Evolutionary conservation across 2,888 invertebrate genomes (phyloP).

Genomic region (Flabesymbios commensalis): DNA sequence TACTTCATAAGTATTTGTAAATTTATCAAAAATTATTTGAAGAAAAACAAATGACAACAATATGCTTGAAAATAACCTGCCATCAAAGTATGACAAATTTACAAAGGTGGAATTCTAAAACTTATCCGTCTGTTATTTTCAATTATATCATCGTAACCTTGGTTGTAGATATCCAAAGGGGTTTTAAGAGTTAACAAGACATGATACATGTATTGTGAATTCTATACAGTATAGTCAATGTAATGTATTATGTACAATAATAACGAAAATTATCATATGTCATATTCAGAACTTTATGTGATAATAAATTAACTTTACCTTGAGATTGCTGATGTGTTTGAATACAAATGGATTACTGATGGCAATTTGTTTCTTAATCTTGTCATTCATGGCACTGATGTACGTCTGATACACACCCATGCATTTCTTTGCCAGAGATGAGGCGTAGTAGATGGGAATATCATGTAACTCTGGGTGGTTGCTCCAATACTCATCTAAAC

Average conservation of each 20-base stretch:
- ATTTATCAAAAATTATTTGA: background rate
- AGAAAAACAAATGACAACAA: background rate
- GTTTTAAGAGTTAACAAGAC: too few species aligned
- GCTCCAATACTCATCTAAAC: slow-evolving; percentile 93
- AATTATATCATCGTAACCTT: too few species aligned
- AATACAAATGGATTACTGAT: slow-evolving; percentile 99
- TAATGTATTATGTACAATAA: too few species aligned
- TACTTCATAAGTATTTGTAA: too few species aligned
- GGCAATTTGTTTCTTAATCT: slow-evolving; percentile 92
- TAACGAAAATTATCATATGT: too few species aligned
- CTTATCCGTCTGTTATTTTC: too few species aligned
- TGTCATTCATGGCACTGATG: slow-evolving; percentile 99
- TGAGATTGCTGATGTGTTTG: slow-evolving; percentile 78
- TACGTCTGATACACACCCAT: slow-evolving; percentile 99
- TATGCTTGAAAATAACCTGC: background rate
- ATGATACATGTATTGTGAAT: too few species aligned
- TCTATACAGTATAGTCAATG: too few species aligned
- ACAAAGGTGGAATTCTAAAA: too few species aligned
- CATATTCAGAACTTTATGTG: too few species aligned
- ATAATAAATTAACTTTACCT: too few species aligned
- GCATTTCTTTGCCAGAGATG: slow-evolving; percentile 97
- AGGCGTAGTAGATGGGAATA: slow-evolving; percentile 99
- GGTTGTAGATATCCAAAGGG: too few species aligned
- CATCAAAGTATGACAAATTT: background rate
- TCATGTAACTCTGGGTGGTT: slow-evolving; percentile 96